Evolutionary conservation across 2,888 invertebrate species (phyloP), one percentile per base, ranked within the genome.

Genomic region (Drosophila putrida): DNA sequence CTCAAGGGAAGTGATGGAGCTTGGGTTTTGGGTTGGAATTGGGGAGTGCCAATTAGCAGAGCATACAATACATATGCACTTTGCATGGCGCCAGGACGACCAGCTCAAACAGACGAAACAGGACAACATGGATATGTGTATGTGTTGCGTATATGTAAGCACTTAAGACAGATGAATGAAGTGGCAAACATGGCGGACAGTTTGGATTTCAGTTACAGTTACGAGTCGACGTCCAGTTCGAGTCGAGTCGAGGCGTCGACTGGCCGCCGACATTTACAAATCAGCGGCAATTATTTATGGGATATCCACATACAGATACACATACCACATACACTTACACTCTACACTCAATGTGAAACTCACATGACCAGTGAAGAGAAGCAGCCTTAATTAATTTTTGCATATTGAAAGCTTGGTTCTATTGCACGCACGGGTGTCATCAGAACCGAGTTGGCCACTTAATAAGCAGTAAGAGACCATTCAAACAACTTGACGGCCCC

Each of bases 91-190:
- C 84, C 81, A 44, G 76, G 49, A 38, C 46, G 36, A 46, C 49
- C 25, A 20, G 25, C 25, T 20, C 41, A 43, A 54, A 47, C 28
- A 39, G 47, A 44, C 54, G 54, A 55, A 55, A 59, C 41, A 36
- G 43, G 25, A 39, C 47, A 50, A 49, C 39, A 35, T 27, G 43
- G 27, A 27, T 31, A 38, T 54, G n/a, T 13, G 28, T 15, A n/a
- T 20, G 6, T 4, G 5, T 27, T 25, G 2, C 39, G 55, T 38
- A 31, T 50, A 13, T 60, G 36, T 50, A 70, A 78, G 88, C 86
- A 79, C 87, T 85, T 83, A 85, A 85, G 87, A 86, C 87, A 85
- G 81, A 85, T 81, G 84, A 75, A 84, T 88, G 83, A 88, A 88
- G 88, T 84, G 83, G 88, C 83, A 84, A 84, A 86, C 86, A 80